Conservation (phyloP, 2,888 invertebrate species). For the Nebria brevicollis region DNA sequence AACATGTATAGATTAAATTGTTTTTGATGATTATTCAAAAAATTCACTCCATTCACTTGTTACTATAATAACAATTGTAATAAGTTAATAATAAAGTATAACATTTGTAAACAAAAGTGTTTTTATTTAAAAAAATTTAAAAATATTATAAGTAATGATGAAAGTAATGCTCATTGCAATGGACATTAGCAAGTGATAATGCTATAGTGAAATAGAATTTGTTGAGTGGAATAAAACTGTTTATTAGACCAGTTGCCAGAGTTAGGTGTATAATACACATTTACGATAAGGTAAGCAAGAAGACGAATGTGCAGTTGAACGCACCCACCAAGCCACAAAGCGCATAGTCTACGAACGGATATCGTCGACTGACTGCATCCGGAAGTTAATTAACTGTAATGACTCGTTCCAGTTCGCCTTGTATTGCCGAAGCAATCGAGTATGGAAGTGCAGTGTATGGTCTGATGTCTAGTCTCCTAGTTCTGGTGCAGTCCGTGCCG, state of each 20-base stretch:
- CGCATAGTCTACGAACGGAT: constrained; percentile 16
- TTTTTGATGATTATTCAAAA: no score
- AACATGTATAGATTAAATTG: no score
- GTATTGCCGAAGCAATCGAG: constrained; percentile 11
- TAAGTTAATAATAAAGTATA: no score
- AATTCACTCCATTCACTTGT: no score
- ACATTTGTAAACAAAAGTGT: no score
- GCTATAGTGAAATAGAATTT: not conserved
- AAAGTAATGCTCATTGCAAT: not conserved
- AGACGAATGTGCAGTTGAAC: constrained; percentile 9
- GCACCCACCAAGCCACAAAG: not conserved
- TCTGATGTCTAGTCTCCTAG: not conserved
- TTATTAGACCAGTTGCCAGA: not conserved
- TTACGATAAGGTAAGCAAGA: not conserved
- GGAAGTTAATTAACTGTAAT: constrained; percentile 46
- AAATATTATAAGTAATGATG: not conserved
- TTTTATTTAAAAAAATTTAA: no score
- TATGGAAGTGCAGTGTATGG: constrained; percentile 7
- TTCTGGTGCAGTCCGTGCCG: constrained; percentile 16
- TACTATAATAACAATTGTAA: no score
- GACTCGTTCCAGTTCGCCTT: constrained; percentile 25
- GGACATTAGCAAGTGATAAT: not conserved
- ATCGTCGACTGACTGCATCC: constrained; percentile 36
- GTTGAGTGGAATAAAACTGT: not conserved
- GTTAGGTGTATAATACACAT: not conserved